phyloP scores from a whole-genome alignment of 2,888 invertebrate species.

The Drosophila eohydei region DNA sequence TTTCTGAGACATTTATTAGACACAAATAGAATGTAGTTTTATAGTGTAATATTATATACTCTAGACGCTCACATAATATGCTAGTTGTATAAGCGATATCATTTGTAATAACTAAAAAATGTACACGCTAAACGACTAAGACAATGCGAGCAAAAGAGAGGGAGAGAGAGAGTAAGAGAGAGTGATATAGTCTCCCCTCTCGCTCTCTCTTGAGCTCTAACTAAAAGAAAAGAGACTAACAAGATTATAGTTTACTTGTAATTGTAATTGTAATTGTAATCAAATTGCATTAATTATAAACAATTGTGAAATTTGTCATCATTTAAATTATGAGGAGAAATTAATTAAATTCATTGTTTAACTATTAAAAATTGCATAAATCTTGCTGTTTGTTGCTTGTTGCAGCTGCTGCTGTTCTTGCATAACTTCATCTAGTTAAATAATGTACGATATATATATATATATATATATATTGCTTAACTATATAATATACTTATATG shows the following conservation, averaged over 20 bases:
- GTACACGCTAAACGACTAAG: conserved; percentile 79
- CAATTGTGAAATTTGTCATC: conserved; percentile 49
- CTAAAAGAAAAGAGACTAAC: conserved; percentile 54
- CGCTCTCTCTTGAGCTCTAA: conserved; percentile 19
- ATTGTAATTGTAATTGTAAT: conserved; percentile 37
- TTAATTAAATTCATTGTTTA: conserved; percentile 77
- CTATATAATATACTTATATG: conserved; percentile 39
- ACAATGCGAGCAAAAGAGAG: conserved; percentile 64
- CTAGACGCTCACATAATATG: conserved; percentile 57
- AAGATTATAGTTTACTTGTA: conserved; percentile 37
- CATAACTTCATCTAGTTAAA: conserved; percentile 45
- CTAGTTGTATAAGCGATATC: conserved; percentile 69
- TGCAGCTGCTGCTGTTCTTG: conserved; percentile 29
- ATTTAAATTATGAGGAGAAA: conserved; percentile 79
- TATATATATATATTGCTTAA: conserved; percentile 51
- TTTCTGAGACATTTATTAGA: conserved; percentile 82
- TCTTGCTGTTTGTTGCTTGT: conserved; percentile 13
- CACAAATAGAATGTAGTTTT: conserved; percentile 78
- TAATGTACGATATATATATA: conserved; percentile 45
- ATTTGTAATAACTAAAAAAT: conserved; percentile 77
- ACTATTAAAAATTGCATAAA: conserved; percentile 60
- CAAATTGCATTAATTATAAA: conserved; percentile 47
- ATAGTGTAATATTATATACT: conserved; percentile 56
- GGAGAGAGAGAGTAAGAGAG: neutral
- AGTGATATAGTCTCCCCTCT: neutral